These are phyloP conservation scores for Rhyacophila evoluta DNA, from an alignment of 2,888 invertebrate genomes.

Conservation along the genomic window DNA sequence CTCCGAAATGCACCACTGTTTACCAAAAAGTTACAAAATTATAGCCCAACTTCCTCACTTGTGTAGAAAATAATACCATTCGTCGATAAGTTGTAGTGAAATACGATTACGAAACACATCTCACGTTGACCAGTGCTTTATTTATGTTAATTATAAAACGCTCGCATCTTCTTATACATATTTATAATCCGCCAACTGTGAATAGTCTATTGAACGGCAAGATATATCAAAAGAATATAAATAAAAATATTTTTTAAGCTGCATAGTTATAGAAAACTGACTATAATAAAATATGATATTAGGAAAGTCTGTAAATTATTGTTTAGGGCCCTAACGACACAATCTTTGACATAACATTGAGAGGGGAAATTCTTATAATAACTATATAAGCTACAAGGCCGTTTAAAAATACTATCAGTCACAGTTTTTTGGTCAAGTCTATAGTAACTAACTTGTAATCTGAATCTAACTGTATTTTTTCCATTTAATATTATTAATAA, in stretches of 20 bases:
- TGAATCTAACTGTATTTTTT: too few species aligned
- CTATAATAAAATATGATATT: too few species aligned
- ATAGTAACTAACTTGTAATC: too few species aligned
- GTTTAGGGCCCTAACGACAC: background rate
- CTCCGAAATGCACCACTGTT: background rate
- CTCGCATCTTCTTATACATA: background rate
- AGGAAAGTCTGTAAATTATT: background rate
- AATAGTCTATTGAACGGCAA: background rate
- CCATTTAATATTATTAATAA: background rate
- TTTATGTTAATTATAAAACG: background rate
- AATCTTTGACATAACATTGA: background rate
- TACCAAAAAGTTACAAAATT: background rate
- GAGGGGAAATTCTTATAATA: background rate
- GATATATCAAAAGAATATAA: background rate
- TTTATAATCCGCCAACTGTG: background rate
- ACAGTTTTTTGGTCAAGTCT: background rate
- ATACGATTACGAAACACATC: background rate
- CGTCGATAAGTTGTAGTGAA: background rate
- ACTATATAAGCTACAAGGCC: conserved; percentile 21
- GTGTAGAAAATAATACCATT: background rate
- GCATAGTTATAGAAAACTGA: background rate
- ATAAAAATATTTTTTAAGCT: background rate
- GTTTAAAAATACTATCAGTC: background rate
- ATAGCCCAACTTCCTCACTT: background rate
- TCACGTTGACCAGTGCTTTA: background rate